phyloP scores from a whole-genome alignment of 1,140 invertebrate genomes.

The Zaprionus africanus region DNA sequence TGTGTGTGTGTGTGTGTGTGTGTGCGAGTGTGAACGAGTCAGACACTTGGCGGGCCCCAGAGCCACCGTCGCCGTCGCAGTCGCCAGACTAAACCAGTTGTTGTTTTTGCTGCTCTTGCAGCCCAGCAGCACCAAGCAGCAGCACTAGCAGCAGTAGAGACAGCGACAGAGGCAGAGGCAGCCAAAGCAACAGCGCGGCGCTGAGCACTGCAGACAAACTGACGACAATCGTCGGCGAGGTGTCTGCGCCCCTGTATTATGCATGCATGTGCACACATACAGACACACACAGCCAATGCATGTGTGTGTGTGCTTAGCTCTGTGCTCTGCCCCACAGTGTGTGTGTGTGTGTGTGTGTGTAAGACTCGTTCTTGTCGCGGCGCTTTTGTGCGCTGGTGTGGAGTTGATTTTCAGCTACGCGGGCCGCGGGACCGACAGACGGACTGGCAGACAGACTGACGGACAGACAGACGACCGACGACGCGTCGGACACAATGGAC shows the following conservation, averaged over 20 bases:
- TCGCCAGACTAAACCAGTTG: conserved; percentile 6
- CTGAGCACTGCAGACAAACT: conserved; percentile 78
- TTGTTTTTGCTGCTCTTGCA: conserved; percentile 35
- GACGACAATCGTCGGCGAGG: conserved; percentile 79
- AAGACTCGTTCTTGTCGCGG: conserved; percentile 58
- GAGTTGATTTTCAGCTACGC: conserved; percentile 53
- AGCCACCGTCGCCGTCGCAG: conserved; percentile 31
- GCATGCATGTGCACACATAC: conserved; percentile 17
- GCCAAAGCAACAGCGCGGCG: conserved; percentile 39
- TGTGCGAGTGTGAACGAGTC: conserved; percentile 52
- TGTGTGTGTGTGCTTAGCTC: conserved; percentile 22
- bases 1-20: conserved; percentile 43
- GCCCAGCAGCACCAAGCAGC: conserved; percentile 31
- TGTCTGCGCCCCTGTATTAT: conserved; percentile 63
- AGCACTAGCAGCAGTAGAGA: conserved; percentile 18
- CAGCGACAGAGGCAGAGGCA: conserved; percentile 11
- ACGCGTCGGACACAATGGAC: conserved; percentile 65
- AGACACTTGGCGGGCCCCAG: conserved; percentile 55
- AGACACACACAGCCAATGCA: background rate
- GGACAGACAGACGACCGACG: conserved; percentile 13
- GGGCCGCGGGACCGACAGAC: conserved; percentile 4
- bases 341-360: conserved; percentile 21
- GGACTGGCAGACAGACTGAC: background rate
- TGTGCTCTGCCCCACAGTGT: conserved; percentile 7
- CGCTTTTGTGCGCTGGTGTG: conserved; percentile 61